Evolutionary conservation across 1,140 invertebrate species (phyloP).

Genomic region (Pogonus chalceus): DNA sequence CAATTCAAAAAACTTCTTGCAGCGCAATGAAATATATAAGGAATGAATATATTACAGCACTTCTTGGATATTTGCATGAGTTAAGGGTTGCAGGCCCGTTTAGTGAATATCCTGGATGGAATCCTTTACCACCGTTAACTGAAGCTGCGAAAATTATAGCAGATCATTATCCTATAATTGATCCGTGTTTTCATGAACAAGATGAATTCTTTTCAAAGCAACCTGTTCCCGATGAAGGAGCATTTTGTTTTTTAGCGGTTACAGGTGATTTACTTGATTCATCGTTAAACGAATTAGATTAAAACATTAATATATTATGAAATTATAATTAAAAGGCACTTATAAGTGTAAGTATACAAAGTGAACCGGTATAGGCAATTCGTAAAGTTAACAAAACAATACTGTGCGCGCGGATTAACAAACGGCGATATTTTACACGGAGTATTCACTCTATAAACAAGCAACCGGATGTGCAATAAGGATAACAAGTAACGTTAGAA

Average conservation of each 20-base stretch:
- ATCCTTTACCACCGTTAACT: constrained; percentile 29
- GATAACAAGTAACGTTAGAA: too few species aligned
- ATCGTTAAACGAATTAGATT: constrained; percentile 12
- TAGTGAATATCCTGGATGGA: constrained; percentile 33
- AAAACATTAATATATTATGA: too few species aligned
- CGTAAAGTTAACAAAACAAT: too few species aligned
- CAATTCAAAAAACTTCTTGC: constrained; percentile 30
- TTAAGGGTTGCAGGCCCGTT: constrained; percentile 34
- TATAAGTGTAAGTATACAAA: too few species aligned
- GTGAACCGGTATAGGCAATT: too few species aligned
- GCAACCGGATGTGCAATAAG: too few species aligned
- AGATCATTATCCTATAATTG: constrained; percentile 32
- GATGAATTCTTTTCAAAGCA: constrained; percentile 35
- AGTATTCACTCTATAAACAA: too few species aligned
- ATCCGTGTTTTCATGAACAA: constrained; percentile 33
- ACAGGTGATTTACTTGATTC: constrained; percentile 34
- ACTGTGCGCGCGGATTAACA: too few species aligned
- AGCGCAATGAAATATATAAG: constrained; percentile 35
- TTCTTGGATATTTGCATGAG: constrained; percentile 32
- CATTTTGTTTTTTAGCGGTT: constrained; percentile 40
- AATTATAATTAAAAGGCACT: too few species aligned
- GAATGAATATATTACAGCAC: constrained; percentile 39
- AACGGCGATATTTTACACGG: too few species aligned
- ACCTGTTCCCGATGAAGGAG: constrained; percentile 37
- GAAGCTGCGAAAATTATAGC: constrained; percentile 32